Conservation (phyloP, 1,140 invertebrate species). For the Elymnias hypermnestra region DNA sequence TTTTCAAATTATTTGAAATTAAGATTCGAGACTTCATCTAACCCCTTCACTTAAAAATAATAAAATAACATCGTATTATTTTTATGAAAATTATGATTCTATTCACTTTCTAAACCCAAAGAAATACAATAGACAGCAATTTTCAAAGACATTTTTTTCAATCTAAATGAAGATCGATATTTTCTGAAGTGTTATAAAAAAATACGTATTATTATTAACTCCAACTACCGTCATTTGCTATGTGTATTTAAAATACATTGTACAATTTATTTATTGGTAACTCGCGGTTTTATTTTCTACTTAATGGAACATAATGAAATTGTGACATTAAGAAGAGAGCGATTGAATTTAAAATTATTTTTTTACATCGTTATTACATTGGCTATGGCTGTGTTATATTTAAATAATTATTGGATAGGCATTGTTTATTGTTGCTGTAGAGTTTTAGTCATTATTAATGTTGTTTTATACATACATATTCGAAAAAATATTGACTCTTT, state of each 20-base stretch:
- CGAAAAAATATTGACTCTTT: too few relatives aligned
- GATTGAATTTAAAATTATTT: background rate
- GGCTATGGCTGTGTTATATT: background rate
- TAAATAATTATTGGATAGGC: background rate
- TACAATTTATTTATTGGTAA: constrained; percentile 30
- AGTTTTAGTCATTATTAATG: background rate
- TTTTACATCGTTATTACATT: background rate
- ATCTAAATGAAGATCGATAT: too few relatives aligned
- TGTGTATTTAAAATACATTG: constrained; percentile 1
- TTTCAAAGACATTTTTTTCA: too few relatives aligned
- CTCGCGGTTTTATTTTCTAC: constrained; percentile 29
- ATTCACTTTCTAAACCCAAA: too few relatives aligned
- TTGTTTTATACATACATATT: too few relatives aligned
- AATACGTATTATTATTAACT: background rate
- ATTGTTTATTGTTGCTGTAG: background rate
- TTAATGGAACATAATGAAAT: background rate
- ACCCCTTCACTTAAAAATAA: too few relatives aligned
- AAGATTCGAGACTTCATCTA: too few relatives aligned
- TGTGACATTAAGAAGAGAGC: constrained; percentile 23
- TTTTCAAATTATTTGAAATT: too few relatives aligned
- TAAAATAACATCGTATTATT: too few relatives aligned
- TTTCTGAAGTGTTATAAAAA: too few relatives aligned
- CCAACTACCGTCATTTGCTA: background rate
- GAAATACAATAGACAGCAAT: too few relatives aligned
- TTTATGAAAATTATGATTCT: too few relatives aligned